Evolutionary conservation across 2,797 vertebrate species (phyloP), one percentile per base, ranked within the genome.

Genomic region (Sebastes vulpes): DNA sequence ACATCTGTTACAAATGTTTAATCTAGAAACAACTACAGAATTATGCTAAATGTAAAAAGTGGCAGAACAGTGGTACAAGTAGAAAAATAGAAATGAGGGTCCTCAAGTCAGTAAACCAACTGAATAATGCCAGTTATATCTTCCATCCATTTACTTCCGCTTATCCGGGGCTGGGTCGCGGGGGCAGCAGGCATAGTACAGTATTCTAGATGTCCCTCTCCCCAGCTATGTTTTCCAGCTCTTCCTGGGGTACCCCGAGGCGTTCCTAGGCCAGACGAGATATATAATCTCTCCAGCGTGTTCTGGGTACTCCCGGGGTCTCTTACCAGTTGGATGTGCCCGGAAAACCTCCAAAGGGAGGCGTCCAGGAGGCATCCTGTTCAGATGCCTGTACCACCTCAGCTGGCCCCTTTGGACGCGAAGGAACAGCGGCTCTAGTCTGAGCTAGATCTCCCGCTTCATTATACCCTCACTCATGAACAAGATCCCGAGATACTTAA

Each of bases 341-440:
- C 8, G 4, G 54, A 28, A 57, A 28, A 58, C 56, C 54, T 26
- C 25, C 7, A 16, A 57, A 57, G 8, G 25, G 26, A 57, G 56
- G 26, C 16, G 14, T 57, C 56, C 8, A 28, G 26, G 8, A 29
- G 53, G 56, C 2, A 57, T 29, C 16, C 56, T 26, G 14, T 16
- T 56, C 20, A 56, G 23, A 26, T 16, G 53, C 52, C 6, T 0
- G 0, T 26, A 56, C 53, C 6, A 16, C 23, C 21, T 23, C 9
- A 23, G 52, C 52, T 53, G 52, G 52, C 10, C 52, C 0, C 0
- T 26, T 16, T 25, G 3, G 23, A 26, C 23, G 3, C 50, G 5
- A 53, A 23, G 10, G 10, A 53, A 35, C 35, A 35, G 35, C 35
- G 35, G 35, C 35, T 35, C 35, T 35, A 12, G 50, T 25, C 0